These are phyloP conservation scores for Spea multiplicata DNA, from an alignment of 2,113 vertebrate species.

Conservation along the genomic window DNA sequence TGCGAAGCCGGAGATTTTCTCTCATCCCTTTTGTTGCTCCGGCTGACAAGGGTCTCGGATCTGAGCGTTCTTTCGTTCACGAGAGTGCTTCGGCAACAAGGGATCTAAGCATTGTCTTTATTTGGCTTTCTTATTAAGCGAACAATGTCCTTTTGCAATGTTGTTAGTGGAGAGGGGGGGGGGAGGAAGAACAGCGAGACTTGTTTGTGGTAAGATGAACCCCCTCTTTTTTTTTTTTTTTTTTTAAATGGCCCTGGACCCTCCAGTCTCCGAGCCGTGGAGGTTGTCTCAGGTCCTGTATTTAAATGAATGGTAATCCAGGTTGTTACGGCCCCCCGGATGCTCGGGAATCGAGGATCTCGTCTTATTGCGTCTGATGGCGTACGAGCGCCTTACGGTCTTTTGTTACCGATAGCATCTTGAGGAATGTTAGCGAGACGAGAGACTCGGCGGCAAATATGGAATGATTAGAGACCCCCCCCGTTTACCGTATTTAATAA, in stretches of 20 bases:
- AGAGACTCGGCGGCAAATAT: background rate
- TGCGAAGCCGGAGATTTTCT: background rate
- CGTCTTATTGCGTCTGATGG: background rate
- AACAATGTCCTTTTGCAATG: conserved; percentile 11
- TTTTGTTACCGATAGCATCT: background rate
- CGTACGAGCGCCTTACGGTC: background rate
- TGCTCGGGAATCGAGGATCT: conserved; percentile 16
- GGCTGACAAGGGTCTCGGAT: background rate
- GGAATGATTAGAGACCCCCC: background rate
- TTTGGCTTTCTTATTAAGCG: conserved; percentile 32
- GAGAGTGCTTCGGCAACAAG: conserved; percentile 11
- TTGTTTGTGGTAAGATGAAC: conserved; percentile 61
- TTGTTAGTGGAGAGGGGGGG: conserved; percentile 9
- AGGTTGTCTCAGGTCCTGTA: conserved; percentile 63
- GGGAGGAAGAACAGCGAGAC: conserved; percentile 34
- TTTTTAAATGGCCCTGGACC: conserved; percentile 58
- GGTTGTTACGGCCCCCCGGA: conserved; percentile 52
- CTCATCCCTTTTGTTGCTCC: background rate
- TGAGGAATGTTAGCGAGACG: background rate
- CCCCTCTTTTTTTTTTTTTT: conserved; percentile 51
- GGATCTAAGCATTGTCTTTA: conserved; percentile 15
- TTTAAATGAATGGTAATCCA: conserved; percentile 62
- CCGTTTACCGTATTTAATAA: background rate
- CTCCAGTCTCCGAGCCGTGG: conserved; percentile 54
- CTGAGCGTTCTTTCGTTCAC: conserved; percentile 7